Conservation (phyloP, 2,888 invertebrate species). For the Aporophyla lueneburgensis region DNA sequence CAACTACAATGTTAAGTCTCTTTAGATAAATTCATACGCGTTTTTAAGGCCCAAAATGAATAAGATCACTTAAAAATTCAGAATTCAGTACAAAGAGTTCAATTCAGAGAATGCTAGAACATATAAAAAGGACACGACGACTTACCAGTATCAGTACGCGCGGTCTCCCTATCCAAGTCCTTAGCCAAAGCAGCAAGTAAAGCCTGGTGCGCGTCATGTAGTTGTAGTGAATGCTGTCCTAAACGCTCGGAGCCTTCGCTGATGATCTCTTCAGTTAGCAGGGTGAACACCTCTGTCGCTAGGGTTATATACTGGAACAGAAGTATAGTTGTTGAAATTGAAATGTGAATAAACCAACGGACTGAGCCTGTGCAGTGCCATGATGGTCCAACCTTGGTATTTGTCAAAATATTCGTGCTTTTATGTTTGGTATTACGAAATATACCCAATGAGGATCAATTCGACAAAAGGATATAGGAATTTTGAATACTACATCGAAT, state of each 20-base stretch:
- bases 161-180: slow-evolving; percentile 97
- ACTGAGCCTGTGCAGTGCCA: too few species aligned
- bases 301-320: slow-evolving; percentile 94
- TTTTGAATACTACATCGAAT: too few species aligned
- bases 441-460: too few species aligned
- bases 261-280: slow-evolving; percentile 95
- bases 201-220: slow-evolving; percentile 97
- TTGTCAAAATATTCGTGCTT: too few species aligned
- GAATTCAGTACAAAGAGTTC: too few species aligned
- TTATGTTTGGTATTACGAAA: too few species aligned
- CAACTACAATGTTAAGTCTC: too few species aligned
- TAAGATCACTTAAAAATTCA: too few species aligned
- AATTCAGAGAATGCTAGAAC: background rate
- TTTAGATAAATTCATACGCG: too few species aligned
- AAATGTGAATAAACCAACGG: background rate
- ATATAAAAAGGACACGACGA: background rate
- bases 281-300: slow-evolving; percentile 96
- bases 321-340: background rate
- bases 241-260: slow-evolving; percentile 92
- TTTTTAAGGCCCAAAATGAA: too few species aligned
- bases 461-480: too few species aligned
- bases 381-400: too few species aligned
- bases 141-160: slow-evolving; percentile 93
- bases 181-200: slow-evolving; percentile 96
- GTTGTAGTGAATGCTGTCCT: slow-evolving; percentile 90